These are phyloP conservation scores for Sebastes oblongus DNA, from an alignment of 2,797 vertebrate genomes.

Conservation along the genomic window DNA sequence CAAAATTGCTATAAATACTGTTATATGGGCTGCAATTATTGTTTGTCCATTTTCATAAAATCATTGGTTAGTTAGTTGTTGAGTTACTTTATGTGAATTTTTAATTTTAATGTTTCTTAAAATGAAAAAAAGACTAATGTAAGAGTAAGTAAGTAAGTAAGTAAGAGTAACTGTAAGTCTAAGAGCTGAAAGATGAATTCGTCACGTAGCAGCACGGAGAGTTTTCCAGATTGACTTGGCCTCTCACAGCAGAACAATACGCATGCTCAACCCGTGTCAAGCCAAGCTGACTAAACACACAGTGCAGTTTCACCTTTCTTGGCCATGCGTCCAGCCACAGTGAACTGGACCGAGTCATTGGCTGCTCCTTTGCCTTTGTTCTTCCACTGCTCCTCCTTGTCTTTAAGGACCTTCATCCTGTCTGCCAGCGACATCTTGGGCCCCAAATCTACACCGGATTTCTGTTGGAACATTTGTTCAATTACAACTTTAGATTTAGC, in stretches of 20 bases:
- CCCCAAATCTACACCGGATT: slow-evolving; percentile 66
- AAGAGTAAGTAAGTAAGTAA: too few relatives aligned
- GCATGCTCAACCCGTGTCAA: not conserved
- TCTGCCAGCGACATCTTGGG: slow-evolving; percentile 80
- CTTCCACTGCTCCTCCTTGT: slow-evolving; percentile 86
- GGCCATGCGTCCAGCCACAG: slow-evolving; percentile 85
- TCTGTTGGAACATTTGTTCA: slow-evolving; percentile 69
- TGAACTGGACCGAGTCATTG: slow-evolving; percentile 86
- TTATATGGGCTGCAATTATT: not conserved
- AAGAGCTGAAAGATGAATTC: not conserved
- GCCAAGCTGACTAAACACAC: not conserved
- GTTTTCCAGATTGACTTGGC: not conserved
- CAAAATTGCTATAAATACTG: not conserved
- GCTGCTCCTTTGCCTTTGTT: slow-evolving; percentile 82
- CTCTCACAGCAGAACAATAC: not conserved
- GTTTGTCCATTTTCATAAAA: not conserved
- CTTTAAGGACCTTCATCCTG: slow-evolving; percentile 83
- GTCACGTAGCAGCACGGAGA: not conserved
- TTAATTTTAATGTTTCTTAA: too few relatives aligned
- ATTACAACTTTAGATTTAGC: not conserved
- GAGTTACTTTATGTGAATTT: not conserved
- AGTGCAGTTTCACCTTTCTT: slow-evolving; percentile 74
- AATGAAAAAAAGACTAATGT: too few relatives aligned
- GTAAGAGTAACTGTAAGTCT: not conserved
- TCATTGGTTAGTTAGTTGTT: not conserved